Evolutionary conservation across 2,113 vertebrate species (phyloP).

Genomic region (Seriola quinqueradiata): DNA sequence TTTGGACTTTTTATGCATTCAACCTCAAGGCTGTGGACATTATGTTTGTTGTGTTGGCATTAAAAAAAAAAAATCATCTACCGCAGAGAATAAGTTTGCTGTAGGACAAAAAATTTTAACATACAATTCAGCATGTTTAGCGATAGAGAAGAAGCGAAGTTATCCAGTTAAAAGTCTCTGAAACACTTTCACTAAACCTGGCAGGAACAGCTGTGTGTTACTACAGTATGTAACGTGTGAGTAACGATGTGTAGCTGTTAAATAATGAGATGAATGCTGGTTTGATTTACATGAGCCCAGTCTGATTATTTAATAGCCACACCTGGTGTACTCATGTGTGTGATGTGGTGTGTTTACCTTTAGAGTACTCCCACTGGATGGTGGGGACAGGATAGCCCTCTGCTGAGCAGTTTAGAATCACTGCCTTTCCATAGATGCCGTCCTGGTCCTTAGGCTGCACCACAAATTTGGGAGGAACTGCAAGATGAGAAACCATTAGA

Average conservation of each 20-base stretch:
- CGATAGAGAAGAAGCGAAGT: conserved; percentile 18
- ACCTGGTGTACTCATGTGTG: not conserved
- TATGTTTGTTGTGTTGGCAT: conserved; percentile 50
- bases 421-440: conserved; percentile 96
- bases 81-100: conserved; percentile 38
- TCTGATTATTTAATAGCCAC: no score
- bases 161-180: not conserved
- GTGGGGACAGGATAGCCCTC: conserved; percentile 98
- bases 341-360: conserved; percentile 86
- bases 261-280: no score
- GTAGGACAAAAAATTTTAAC: conserved; percentile 30
- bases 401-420: conserved; percentile 97
- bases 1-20: conserved; percentile 53
- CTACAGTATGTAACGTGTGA: not conserved
- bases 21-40: conserved; percentile 67
- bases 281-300: no score
- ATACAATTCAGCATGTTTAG: conserved; percentile 39
- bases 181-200: not conserved
- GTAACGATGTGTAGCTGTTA: not conserved
- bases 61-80: conserved; percentile 44
- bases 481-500: conserved; percentile 36
- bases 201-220: not conserved
- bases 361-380: conserved; percentile 98
- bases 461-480: conserved; percentile 97
- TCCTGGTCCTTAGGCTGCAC: conserved; percentile 98